Base-by-base conservation (phyloP, 2,797 vertebrate genomes). In the Arnoldichthys spilopterus region DNA sequence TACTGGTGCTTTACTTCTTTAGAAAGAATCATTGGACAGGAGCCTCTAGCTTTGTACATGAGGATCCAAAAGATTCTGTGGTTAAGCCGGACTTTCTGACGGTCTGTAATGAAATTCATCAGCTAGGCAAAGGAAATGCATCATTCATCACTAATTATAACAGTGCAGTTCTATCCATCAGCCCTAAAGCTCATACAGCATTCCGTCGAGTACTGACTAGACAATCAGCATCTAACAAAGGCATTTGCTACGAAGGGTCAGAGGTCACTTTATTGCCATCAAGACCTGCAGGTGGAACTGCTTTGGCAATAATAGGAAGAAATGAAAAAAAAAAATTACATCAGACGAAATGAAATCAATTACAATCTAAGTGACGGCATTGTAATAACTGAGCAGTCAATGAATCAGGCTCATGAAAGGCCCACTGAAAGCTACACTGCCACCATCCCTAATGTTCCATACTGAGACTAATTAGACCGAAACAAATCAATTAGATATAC, bases 221-320 rank as follows among this genome's bases (percentile, higher is more conserved):
- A 24, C 34, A 75, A 59, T 40, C 37, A 22, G 43, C 40, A 30
- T 61, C 43, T 3, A 61, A 67, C 22, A n/a, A 73, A 53, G 34
- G 74, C 72, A 28, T 70, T 54, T 68, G 47, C 20, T 37, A 20
- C 24, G 7, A 67, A 62, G 30, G 40, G 62, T 59, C 64, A 49
- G 34, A 71, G 67, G 72, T 63, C 67, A 53, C 22, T 15, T 45
- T 66, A 70, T 68, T 72, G 13, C 24, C 30, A 26, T 4, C 30
- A 54, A 40, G 58, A 30, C 32, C 61, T 67, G 79, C 80, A 81
- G 72, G 63, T 83, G 72, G 47, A 56, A 76, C 59, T 49, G 47
- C 32, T 58, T 56, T 28, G 6, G 40, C 49, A 75, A 49, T 54
- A 62, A 32, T 0, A 54, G 72, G 13, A 72, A 47, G 28, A 74